phyloP scores from a whole-genome alignment of 2,797 vertebrate species.

The Neostethus bicornis region DNA sequence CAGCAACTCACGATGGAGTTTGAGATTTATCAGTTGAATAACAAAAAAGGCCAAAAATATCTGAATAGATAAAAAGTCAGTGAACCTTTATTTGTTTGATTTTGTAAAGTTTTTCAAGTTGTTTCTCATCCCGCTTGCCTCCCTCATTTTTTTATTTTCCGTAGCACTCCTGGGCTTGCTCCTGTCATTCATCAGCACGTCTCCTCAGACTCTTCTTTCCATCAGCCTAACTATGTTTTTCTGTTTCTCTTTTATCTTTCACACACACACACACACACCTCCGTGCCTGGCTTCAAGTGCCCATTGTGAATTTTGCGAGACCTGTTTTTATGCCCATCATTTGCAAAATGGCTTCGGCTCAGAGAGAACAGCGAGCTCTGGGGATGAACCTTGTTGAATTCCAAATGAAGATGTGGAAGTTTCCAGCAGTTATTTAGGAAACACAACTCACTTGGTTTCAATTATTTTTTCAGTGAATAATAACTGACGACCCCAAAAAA shows the following conservation, averaged over 20 bases:
- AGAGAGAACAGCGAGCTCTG: slow-evolving; percentile 25
- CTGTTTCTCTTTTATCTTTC: slow-evolving; percentile 16
- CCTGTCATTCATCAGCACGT: slow-evolving; percentile 37
- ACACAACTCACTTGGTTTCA: slow-evolving; percentile 24
- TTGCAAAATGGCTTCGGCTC: slow-evolving; percentile 28
- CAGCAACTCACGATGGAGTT: background rate
- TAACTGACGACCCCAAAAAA: slow-evolving; percentile 2
- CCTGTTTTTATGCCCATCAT: slow-evolving; percentile 50
- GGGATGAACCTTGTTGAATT: slow-evolving; percentile 45
- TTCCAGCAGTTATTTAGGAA: slow-evolving; percentile 17
- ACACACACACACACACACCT: slow-evolving; percentile 27
- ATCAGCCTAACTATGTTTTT: slow-evolving; percentile 16
- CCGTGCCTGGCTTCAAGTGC: slow-evolving; percentile 28
- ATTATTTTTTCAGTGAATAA: slow-evolving; percentile 18
- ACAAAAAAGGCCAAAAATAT: slow-evolving; percentile 1
- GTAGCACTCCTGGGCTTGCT: slow-evolving; percentile 6
- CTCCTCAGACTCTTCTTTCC: slow-evolving; percentile 25
- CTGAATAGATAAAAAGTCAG: slow-evolving; percentile 1
- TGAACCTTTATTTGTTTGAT: slow-evolving; percentile 24
- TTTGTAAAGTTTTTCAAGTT: background rate
- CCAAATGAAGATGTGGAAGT: slow-evolving; percentile 39
- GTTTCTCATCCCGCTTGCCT: background rate
- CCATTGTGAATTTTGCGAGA: slow-evolving; percentile 43
- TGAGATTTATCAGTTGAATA: slow-evolving; percentile 13
- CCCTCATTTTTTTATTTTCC: slow-evolving; percentile 35